Evolutionary conservation across 2,888 invertebrate genomes (phyloP), one percentile per base, ranked within the genome.

Genomic region (Meteorus cinctellus): DNA sequence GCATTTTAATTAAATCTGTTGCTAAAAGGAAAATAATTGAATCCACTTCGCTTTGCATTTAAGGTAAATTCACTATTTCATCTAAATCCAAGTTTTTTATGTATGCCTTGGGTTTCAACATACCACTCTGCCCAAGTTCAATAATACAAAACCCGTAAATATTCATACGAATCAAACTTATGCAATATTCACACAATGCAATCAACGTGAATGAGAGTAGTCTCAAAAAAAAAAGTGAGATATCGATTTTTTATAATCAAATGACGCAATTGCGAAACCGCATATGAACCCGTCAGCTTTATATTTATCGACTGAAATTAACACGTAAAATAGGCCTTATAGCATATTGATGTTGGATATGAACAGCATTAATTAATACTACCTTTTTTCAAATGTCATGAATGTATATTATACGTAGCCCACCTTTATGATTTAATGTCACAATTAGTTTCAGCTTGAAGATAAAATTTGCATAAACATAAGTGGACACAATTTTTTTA

Each of bases 381-480:
- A 77, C 74, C 75, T 79, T 79, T 79, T 80, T 73, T 62, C 36
- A 48, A 24, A 48, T 31, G 29, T 66, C 27, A 59, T 48, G 63
- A 48, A 51, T 41, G 14, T 16, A 19, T 55, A 36, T n/a, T 48
- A 51, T n/a, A 27, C 14, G 59, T 36, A n/a, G 24, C 55, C 55
- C 65, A 59, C 36, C 36, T 51, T 72, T 66, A 73, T 85, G 85
- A 84, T 85, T 85, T 83, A 87, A 77, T 78, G 82, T 76, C 73
- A 8, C 83, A 81, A 88, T 88, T 88, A 78, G 88, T 86, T 84
- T 80, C 86, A 83, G 81, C 74, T 60, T 74, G 77, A 79, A 82
- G 77, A 88, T 88, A 85, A 87, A 86, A 88, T 88, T 88, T 84
- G 81, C 88, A 88, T 88, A 86, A 74, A 81, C 84, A 84, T 81